Evolutionary conservation across 2,113 vertebrate species (phyloP).

Genomic region (Perca flavescens): DNA sequence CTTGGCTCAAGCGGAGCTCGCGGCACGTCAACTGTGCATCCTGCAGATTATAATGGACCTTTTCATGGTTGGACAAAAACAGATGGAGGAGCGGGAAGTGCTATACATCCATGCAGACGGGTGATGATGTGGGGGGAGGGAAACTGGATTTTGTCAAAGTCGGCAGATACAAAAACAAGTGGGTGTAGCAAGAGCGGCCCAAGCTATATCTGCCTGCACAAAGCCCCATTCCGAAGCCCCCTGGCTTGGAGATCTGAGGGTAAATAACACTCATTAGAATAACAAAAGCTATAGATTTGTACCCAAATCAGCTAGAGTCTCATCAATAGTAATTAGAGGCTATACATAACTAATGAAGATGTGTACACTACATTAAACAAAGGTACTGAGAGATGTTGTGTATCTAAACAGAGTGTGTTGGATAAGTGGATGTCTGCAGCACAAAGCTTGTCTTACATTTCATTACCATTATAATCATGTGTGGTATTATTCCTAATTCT

Average conservation of each 20-base stretch:
- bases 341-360: conserved; percentile 85
- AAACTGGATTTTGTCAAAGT: conserved; percentile 69
- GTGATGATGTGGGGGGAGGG: conserved; percentile 64
- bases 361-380: conserved; percentile 78
- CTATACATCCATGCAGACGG: conserved; percentile 82
- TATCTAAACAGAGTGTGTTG: conserved; percentile 54
- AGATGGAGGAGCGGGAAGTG: conserved; percentile 84
- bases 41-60: conserved; percentile 82
- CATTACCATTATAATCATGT: conserved; percentile 7
- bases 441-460: conserved; percentile 37
- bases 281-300: conserved; percentile 87
- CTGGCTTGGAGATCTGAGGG: conserved; percentile 81
- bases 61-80: conserved; percentile 84
- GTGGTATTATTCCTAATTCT: not conserved
- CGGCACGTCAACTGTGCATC: conserved; percentile 76
- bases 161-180: conserved; percentile 82
- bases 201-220: conserved; percentile 71
- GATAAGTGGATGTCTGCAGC: conserved; percentile 55
- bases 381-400: conserved; percentile 63
- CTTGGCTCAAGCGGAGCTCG: conserved; percentile 68
- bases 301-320: conserved; percentile 80
- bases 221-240: conserved; percentile 76
- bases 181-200: conserved; percentile 71
- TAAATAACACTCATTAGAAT: conserved; percentile 87
- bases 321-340: conserved; percentile 86